Percentiles rank a stretch among this genome's conserved stretches.
Evolutionary conservation across 2,113 vertebrate genomes (phyloP).

Genomic region (Tupaia tana): DNA sequence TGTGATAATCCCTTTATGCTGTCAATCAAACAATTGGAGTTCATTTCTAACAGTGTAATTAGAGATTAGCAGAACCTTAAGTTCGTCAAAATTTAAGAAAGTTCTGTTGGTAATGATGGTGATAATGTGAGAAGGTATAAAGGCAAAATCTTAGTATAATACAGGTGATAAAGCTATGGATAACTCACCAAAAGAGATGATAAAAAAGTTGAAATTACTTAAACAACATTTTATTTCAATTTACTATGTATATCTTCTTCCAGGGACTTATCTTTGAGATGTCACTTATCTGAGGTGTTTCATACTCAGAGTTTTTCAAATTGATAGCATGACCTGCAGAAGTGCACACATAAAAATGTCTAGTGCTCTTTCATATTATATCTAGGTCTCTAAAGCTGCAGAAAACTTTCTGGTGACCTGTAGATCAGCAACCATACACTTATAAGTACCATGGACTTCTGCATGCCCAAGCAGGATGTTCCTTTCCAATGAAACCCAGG

Average conservation of each 20-base stretch:
- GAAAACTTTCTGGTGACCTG: background rate
- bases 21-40: background rate
- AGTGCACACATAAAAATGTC: background rate
- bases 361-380: background rate
- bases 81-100: background rate
- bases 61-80: background rate
- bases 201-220: background rate
- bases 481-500: slow-evolving; percentile 21
- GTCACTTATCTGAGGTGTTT: background rate
- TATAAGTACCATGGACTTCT: background rate
- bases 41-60: background rate
- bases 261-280: background rate
- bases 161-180: background rate
- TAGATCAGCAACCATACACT: background rate
- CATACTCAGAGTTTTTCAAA: background rate
- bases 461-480: background rate
- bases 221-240: background rate
- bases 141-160: background rate
- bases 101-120: background rate
- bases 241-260: background rate
- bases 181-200: background rate
- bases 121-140: background rate
- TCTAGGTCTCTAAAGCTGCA: background rate
- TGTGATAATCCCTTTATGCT: background rate
- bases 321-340: background rate